phyloP scores from a whole-genome alignment of 2,797 vertebrate species.

The Sebastolobus altivelis region DNA sequence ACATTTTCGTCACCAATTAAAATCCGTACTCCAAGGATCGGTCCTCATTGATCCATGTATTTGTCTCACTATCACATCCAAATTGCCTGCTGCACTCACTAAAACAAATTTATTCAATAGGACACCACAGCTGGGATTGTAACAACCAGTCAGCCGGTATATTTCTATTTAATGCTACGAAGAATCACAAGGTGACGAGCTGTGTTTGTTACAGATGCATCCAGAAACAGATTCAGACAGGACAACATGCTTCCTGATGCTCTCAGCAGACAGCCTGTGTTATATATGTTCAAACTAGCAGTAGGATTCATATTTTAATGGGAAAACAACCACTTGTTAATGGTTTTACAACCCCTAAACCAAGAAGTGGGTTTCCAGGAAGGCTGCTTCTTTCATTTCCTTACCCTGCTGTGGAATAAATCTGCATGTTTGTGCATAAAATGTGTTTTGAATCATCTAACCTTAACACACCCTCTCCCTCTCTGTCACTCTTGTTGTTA shows the following conservation, averaged over 20 bases:
- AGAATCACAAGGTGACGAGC: slow-evolving; percentile 1
- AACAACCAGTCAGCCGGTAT: neutral
- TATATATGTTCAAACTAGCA: neutral
- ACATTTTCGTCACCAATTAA: slow-evolving; percentile 4
- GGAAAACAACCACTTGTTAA: neutral
- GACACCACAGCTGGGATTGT: neutral
- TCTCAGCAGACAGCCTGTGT: neutral
- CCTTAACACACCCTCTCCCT: neutral
- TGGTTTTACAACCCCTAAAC: neutral
- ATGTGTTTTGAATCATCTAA: neutral
- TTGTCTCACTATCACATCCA: neutral
- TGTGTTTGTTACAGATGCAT: neutral
- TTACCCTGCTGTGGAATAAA: slow-evolving; percentile 7
- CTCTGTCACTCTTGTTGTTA: slow-evolving; percentile 18
- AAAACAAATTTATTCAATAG: neutral
- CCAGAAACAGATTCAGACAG: neutral
- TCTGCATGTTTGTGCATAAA: neutral
- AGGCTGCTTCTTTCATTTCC: slow-evolving; percentile 15
- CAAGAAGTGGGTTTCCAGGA: neutral
- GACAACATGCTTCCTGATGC: neutral
- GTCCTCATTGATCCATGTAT: slow-evolving; percentile 4
- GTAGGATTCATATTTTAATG: neutral
- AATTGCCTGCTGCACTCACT: neutral
- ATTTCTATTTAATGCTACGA: neutral
- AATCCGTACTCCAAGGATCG: neutral